Conservation (phyloP, 23 tunicate species). For the Ascidia mentula region DNA sequence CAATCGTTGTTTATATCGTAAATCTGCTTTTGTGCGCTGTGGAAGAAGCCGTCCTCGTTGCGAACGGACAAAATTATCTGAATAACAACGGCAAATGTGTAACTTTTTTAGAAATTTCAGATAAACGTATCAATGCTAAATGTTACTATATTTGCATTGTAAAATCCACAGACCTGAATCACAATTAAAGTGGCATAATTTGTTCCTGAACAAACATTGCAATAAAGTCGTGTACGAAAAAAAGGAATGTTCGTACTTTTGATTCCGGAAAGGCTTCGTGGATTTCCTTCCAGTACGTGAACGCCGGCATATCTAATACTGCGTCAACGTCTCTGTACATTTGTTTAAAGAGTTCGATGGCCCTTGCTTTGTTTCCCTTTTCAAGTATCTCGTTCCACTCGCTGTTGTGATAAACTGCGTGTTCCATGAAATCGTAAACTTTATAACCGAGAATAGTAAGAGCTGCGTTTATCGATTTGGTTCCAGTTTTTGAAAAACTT, state of each 20-base stretch:
- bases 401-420: neutral
- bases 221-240: too few relatives aligned
- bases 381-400: neutral
- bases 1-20: neutral
- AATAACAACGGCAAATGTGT: too few relatives aligned
- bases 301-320: neutral
- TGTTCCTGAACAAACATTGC: too few relatives aligned
- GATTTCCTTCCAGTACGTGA: neutral
- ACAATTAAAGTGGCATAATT: too few relatives aligned
- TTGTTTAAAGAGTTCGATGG: neutral
- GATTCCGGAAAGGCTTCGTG: neutral
- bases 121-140: too few relatives aligned
- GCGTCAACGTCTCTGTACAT: neutral
- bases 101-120: too few relatives aligned
- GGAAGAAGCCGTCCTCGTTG: neutral
- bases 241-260: too few relatives aligned
- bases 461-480: neutral
- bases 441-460: neutral
- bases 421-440: neutral
- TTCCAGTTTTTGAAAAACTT: constrained; percentile 3
- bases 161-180: too few relatives aligned
- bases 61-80: neutral
- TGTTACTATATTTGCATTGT: too few relatives aligned
- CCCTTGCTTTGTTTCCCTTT: neutral
- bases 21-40: neutral